A percentile compares a stretch with the other conserved stretches of the same genome.
Evolutionary conservation across 2,888 invertebrate species (phyloP).

Genomic region (Cecidostiba fungosa): DNA sequence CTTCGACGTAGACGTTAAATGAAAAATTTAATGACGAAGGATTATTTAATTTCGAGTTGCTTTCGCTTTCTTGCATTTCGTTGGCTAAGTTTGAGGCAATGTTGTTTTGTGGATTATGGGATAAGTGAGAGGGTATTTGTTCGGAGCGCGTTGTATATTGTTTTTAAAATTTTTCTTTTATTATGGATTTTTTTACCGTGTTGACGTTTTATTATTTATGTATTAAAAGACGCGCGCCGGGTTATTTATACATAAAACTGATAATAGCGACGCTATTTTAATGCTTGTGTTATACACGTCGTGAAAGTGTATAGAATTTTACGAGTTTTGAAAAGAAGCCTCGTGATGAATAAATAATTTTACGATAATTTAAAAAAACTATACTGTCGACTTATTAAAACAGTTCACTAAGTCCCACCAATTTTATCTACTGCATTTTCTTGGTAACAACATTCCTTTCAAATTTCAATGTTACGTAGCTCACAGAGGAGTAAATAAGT

Average conservation of each 20-base stretch:
- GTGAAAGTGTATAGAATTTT: background rate
- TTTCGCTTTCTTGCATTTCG: background rate
- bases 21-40: constrained; percentile 41
- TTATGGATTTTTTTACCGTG: background rate
- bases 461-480: background rate
- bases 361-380: background rate
- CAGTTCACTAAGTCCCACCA: too few species aligned
- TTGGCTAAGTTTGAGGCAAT: background rate
- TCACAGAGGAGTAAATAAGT: background rate
- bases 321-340: background rate
- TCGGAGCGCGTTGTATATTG: background rate
- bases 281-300: background rate
- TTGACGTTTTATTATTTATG: constrained; percentile 11
- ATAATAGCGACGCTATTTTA: constrained; percentile 2
- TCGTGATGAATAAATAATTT: background rate
- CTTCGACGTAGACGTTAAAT: constrained; percentile 11
- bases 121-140: background rate
- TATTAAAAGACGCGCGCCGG: background rate
- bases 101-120: background rate
- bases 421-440: too few species aligned
- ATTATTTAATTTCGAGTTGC: constrained; percentile 21
- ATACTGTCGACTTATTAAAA: background rate
- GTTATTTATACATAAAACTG: background rate
- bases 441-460: too few species aligned
- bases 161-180: background rate